Evolutionary conservation across 2,797 vertebrate species (phyloP).

Genomic region (Pygocentrus nattereri): DNA sequence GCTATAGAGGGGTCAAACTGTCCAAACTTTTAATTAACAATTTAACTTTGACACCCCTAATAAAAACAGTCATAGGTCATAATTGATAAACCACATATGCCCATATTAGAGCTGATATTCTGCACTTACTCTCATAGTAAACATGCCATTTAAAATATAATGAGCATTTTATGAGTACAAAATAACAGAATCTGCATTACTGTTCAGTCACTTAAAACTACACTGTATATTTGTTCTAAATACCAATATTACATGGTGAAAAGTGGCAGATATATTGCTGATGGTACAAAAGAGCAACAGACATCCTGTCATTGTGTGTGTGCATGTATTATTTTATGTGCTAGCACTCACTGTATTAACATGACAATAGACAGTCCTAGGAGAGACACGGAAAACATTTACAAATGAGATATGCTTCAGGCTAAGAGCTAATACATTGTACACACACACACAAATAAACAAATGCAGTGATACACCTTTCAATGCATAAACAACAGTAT

Average conservation of each 20-base stretch:
- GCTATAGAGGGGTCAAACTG: too few species aligned
- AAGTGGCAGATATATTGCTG: not conserved
- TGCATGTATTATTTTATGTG: constrained; percentile 86
- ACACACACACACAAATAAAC: constrained; percentile 11
- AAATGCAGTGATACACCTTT: not conserved
- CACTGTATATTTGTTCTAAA: not conserved
- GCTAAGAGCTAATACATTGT: constrained; percentile 63
- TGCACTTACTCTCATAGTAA: not conserved
- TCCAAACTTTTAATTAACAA: too few species aligned
- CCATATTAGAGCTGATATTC: not conserved
- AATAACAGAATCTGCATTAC: not conserved
- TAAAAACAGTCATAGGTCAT: too few species aligned
- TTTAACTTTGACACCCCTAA: too few species aligned
- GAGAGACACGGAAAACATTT: constrained; percentile 81
- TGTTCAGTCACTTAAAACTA: not conserved
- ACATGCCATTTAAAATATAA: not conserved
- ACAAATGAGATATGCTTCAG: constrained; percentile 86
- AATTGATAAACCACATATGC: too few species aligned
- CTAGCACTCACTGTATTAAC: constrained; percentile 88
- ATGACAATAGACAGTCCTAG: constrained; percentile 90
- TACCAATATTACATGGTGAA: not conserved
- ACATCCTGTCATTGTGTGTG: constrained; percentile 59
- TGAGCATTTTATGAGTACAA: too few species aligned
- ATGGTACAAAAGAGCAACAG: constrained; percentile 1
- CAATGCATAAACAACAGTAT: constrained; percentile 1